A percentile compares a stretch with the other conserved stretches of the same genome.
Conservation (phyloP, 2,113 vertebrate species). For the Cichladusa arquata region DNA sequence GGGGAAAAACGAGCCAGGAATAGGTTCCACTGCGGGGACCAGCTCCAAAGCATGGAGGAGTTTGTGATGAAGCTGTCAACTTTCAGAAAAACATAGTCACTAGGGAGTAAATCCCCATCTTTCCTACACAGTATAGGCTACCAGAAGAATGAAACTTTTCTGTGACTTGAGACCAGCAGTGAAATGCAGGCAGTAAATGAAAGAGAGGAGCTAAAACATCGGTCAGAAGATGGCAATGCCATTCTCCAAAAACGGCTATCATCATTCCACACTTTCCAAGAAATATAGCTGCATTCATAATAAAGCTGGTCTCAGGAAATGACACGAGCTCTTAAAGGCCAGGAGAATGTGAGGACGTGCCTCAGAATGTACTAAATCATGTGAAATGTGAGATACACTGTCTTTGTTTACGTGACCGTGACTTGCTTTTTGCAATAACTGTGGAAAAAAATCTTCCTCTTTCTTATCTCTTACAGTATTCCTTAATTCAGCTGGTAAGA, state of each 20-base stretch:
- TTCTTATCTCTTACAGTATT: not conserved
- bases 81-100: not conserved
- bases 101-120: not conserved
- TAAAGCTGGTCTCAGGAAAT: not conserved
- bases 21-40: not conserved
- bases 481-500: not conserved
- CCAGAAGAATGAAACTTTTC: not conserved
- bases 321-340: not conserved
- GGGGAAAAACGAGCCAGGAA: not conserved
- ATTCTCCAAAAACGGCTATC: not conserved
- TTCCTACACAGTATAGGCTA: not conserved
- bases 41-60: not conserved
- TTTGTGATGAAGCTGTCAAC: not conserved
- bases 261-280: not conserved
- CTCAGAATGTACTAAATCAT: not conserved
- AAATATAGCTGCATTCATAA: not conserved
- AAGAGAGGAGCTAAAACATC: not conserved
- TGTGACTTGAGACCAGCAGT: not conserved
- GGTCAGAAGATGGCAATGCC: not conserved
- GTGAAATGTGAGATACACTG: not conserved
- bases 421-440: not conserved
- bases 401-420: not conserved
- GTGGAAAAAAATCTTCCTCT: not conserved
- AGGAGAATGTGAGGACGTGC: not conserved
- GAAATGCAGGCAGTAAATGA: not conserved